Evolutionary conservation across 2,888 invertebrate species (phyloP).

Genomic region (Thecophora atra): DNA sequence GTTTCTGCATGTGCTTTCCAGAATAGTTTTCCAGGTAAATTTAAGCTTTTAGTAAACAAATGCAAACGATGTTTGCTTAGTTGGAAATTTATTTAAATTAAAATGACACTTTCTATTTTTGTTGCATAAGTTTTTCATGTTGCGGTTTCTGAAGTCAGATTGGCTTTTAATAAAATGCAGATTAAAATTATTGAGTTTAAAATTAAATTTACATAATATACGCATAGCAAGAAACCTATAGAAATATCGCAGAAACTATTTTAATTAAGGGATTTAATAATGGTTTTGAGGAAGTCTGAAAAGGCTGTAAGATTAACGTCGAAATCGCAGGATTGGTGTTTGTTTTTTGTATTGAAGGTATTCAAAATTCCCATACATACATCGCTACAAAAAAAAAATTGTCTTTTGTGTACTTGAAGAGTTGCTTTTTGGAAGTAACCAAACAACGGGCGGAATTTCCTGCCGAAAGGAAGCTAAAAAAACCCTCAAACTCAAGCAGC

Average conservation of each 20-base stretch:
- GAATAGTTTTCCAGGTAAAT: constrained; percentile 22
- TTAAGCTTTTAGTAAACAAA: constrained; percentile 21
- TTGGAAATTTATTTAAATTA: neutral
- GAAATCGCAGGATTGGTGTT: too few relatives aligned
- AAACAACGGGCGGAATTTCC: neutral
- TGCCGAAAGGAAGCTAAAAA: neutral
- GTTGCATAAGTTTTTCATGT: neutral
- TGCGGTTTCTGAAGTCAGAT: neutral
- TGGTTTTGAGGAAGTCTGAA: neutral
- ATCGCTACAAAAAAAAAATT: too few relatives aligned
- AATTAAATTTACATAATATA: neutral
- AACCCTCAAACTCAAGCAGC: neutral
- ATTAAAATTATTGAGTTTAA: neutral
- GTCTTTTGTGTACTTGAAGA: neutral
- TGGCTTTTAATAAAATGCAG: neutral
- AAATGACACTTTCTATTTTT: neutral
- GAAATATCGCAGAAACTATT: neutral
- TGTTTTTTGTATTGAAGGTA: too few relatives aligned
- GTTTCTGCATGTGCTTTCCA: constrained; percentile 6
- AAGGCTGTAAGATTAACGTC: too few relatives aligned
- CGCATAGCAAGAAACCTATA: neutral
- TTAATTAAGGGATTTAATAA: neutral
- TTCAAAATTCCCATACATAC: too few relatives aligned
- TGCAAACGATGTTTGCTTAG: neutral
- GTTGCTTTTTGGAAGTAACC: neutral